Percentiles rank a stretch among this genome's conserved stretches.
phyloP scores from a whole-genome alignment of 2,888 invertebrate genomes.

The Polydrusus pterygomalis region DNA sequence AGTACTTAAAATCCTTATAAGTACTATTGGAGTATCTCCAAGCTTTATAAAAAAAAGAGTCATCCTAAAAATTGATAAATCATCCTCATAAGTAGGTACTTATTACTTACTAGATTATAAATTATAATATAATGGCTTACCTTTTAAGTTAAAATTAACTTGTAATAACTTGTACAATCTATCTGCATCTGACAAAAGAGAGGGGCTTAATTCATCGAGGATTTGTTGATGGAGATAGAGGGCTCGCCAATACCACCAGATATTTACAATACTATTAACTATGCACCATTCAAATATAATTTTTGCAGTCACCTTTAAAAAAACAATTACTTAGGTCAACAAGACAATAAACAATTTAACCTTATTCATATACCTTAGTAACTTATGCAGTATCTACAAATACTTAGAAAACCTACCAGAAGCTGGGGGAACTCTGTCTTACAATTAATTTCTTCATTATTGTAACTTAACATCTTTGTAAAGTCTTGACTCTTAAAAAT shows the following conservation, averaged over 20 bases:
- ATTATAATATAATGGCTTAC: slow-evolving; percentile 59
- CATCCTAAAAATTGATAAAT: too few relatives aligned
- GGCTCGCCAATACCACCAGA: slow-evolving; percentile 86
- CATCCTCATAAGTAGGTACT: too few relatives aligned
- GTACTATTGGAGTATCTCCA: too few relatives aligned
- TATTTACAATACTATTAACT: slow-evolving; percentile 68
- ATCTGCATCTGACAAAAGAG: slow-evolving; percentile 78
- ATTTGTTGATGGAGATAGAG: slow-evolving; percentile 84
- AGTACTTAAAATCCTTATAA: too few relatives aligned
- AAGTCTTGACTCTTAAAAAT: slow-evolving; percentile 73
- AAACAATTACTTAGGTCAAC: neutral
- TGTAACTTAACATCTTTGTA: slow-evolving; percentile 72
- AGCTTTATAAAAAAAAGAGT: too few relatives aligned
- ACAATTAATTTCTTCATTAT: slow-evolving; percentile 81
- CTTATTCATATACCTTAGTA: too few relatives aligned
- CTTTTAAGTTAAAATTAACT: slow-evolving; percentile 64
- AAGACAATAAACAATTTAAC: neutral
- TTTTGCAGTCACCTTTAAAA: slow-evolving; percentile 66
- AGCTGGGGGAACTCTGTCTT: slow-evolving; percentile 78
- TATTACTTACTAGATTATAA: too few relatives aligned
- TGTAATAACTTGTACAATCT: slow-evolving; percentile 67
- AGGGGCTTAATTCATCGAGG: slow-evolving; percentile 83
- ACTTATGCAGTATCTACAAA: too few relatives aligned
- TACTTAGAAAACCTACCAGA: slow-evolving; percentile 56
- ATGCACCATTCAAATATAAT: slow-evolving; percentile 69